Conservation (phyloP, 2,888 invertebrate species). For the Notodonta ziczac region DNA sequence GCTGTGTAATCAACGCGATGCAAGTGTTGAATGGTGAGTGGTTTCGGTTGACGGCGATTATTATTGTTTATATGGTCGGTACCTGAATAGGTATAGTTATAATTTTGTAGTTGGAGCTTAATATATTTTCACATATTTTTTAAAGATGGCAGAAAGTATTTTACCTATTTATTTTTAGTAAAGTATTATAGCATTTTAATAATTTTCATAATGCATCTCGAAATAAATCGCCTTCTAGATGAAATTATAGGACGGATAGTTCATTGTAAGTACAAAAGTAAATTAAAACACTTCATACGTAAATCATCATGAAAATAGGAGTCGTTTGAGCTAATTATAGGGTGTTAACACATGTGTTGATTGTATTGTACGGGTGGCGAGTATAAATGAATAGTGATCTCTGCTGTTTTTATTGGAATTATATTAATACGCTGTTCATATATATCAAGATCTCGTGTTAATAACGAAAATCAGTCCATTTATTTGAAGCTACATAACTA, state of each 20-base stretch:
- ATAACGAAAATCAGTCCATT: neutral
- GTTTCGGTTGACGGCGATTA: constrained; percentile 28
- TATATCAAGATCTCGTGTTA: constrained; percentile 2
- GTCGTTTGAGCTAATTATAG: constrained; percentile 39
- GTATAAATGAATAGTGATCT: constrained; percentile 43
- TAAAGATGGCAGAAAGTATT: neutral
- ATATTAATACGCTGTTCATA: neutral
- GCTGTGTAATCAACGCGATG: constrained; percentile 62
- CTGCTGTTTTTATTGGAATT: constrained; percentile 12
- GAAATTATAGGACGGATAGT: too few relatives aligned
- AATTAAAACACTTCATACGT: too few relatives aligned
- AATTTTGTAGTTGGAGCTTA: neutral
- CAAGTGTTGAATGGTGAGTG: constrained; percentile 54
- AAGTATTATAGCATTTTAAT: neutral
- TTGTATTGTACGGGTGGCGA: constrained; percentile 43
- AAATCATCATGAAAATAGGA: neutral
- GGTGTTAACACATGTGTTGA: constrained; percentile 48
- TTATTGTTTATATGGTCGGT: constrained; percentile 27
- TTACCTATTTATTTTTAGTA: neutral
- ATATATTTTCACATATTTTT: neutral
- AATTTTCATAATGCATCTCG: neutral
- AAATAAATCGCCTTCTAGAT: too few relatives aligned
- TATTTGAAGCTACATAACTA: too few relatives aligned
- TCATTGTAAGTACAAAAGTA: too few relatives aligned
- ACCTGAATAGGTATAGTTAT: neutral